A percentile compares a stretch with the other conserved stretches of the same genome.
These are phyloP conservation scores for Pungitius pungitius DNA, from an alignment of 2,113 vertebrate genomes.

Conservation along the genomic window DNA sequence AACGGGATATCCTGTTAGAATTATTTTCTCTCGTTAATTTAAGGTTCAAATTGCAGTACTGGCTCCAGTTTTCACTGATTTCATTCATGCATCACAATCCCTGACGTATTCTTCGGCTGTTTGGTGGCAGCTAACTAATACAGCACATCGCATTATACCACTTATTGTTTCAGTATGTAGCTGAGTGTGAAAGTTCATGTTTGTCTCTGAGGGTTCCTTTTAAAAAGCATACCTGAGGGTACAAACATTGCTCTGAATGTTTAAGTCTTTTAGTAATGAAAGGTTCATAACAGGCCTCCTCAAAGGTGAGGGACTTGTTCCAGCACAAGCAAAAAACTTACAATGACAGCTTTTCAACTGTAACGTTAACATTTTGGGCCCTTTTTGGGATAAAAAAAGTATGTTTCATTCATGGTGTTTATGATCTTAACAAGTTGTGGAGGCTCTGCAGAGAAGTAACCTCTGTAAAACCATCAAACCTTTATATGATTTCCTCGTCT, in stretches of 20 bases:
- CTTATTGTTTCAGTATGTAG: background rate
- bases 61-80: background rate
- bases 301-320: background rate
- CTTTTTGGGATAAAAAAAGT: background rate
- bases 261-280: background rate
- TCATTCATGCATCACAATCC: background rate
- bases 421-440: slow-evolving; percentile 17
- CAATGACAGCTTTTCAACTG: background rate
- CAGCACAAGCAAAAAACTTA: no score
- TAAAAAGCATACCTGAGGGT: background rate
- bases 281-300: background rate
- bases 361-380: background rate
- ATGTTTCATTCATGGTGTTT: background rate
- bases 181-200: background rate
- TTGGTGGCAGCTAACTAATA: slow-evolving; percentile 9
- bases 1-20: background rate
- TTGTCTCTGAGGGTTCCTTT: background rate
- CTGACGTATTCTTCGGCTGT: background rate
- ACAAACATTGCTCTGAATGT: background rate
- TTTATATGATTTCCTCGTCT: slow-evolving; percentile 30
- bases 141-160: background rate
- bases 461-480: slow-evolving; percentile 32
- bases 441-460: slow-evolving; percentile 32
- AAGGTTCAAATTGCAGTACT: background rate
- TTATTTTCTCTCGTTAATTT: background rate